Evolutionary conservation across 1,140 invertebrate genomes (phyloP), one percentile per base, ranked within the genome.

Genomic region (Trichonephila inaurata): DNA sequence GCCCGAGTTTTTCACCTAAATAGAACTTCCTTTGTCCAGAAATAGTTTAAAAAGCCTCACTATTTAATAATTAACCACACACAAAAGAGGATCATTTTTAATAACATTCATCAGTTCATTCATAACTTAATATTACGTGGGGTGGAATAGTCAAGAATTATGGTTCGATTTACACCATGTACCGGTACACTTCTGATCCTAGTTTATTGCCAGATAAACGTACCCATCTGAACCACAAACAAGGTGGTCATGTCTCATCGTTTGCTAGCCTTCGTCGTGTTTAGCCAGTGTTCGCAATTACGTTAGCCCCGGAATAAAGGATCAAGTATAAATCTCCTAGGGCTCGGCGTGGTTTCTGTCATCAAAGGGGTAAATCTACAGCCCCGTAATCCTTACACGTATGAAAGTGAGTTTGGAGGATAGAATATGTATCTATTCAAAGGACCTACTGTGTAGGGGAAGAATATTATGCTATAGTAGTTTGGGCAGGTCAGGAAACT

Each of bases 201-300:
- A 61, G 83, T 85, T 85, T 85, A 85, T 85, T 85, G 51, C 58
- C 83, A 60, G 83, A 85, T 85, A 60, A 51, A 61, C 58, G 24
- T 40, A 88, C 66, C 51, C 66, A 51, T 72, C 88, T 89, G 86
- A 60, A 64, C 33, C 33, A 88, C 44, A 66, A 64, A 88, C 86
- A 88, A 72, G 44, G 66, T 40, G 61, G 60, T 40, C 51, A 18
- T 77, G 44, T 77, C 88, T 89, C 64, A 58, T 64, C 28, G 85
- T 64, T 61, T 87, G 85, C 60, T n/a, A 89, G 28, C 44, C 66
- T 89, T 77, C 64, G n/a, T 72, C 51, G 44, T 77, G 62, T 77
- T 89, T 77, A 72, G 88, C 44, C n/a, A 40, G 86, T 88, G 86
- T 88, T 88, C 51, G 86, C 62, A 88, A 88, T 88, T 88, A 88